A percentile compares a stretch with the other conserved stretches of the same genome.
These are phyloP conservation scores for Coleophora deauratella DNA, from an alignment of 2,888 invertebrate species.

Conservation along the genomic window DNA sequence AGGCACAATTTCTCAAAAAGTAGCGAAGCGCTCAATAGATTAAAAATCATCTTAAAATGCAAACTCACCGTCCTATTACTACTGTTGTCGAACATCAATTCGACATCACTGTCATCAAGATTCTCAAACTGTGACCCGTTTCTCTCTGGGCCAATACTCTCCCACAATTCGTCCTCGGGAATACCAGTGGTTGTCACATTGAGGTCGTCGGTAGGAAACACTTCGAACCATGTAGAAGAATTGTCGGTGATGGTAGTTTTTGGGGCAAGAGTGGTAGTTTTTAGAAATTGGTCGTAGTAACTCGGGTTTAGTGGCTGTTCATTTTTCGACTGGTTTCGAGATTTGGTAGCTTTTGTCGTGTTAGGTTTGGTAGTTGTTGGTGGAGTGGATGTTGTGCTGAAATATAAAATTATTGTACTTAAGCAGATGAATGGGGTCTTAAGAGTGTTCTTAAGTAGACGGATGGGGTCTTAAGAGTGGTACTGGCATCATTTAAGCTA, in stretches of 20 bases:
- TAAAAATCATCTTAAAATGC: neutral
- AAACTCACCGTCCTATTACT: constrained; percentile 36
- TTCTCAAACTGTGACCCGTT: constrained; percentile 44
- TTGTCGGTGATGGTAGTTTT: constrained; percentile 29
- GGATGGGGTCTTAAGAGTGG: too few species aligned
- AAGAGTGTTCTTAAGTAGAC: too few species aligned
- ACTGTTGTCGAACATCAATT: constrained; percentile 54
- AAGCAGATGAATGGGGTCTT: too few species aligned
- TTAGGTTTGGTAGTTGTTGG: constrained; percentile 24
- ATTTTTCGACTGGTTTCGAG: constrained; percentile 19
- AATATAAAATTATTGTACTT: constrained; percentile 15
- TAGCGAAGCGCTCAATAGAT: too few species aligned
- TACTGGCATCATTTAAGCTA: too few species aligned
- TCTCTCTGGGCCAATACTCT: constrained; percentile 40
- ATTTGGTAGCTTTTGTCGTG: constrained; percentile 21
- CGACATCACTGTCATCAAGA: constrained; percentile 64
- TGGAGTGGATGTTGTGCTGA: constrained; percentile 32
- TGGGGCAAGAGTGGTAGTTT: constrained; percentile 41
- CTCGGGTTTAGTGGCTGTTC: constrained; percentile 43
- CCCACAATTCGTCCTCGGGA: constrained; percentile 60
- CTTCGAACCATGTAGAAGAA: constrained; percentile 57
- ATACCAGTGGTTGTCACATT: constrained; percentile 36
- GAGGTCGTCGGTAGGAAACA: constrained; percentile 41
- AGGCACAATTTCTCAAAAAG: too few species aligned
- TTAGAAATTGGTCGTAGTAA: constrained; percentile 65